Evolutionary conservation across 2,113 vertebrate species (phyloP).

Genomic region (Piaya cayana): DNA sequence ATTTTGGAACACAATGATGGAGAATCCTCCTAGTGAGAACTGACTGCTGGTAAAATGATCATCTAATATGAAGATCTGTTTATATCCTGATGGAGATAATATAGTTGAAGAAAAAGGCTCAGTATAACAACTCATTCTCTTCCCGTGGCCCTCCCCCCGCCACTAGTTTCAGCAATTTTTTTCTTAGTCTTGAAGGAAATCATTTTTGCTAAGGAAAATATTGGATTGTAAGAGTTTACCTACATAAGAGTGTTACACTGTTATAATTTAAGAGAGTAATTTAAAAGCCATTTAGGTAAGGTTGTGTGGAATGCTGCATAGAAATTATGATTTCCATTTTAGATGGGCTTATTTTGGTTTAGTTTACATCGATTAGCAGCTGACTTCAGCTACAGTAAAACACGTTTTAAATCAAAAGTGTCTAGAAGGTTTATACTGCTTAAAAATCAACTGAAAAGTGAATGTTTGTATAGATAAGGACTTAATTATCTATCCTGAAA

Average conservation of each 20-base stretch:
- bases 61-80: slow-evolving; percentile 43
- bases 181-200: not conserved
- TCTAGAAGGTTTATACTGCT: slow-evolving; percentile 45
- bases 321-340: slow-evolving; percentile 23
- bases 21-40: not conserved
- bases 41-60: not conserved
- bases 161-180: not conserved
- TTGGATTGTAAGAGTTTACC: not conserved
- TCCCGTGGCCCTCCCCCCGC: not conserved
- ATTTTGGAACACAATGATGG: slow-evolving; percentile 13
- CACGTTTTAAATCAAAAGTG: slow-evolving; percentile 29
- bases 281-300: slow-evolving; percentile 31
- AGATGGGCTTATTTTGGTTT: slow-evolving; percentile 40
- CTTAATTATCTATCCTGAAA: slow-evolving; percentile 49
- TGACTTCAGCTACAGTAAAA: slow-evolving; percentile 45
- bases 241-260: not conserved
- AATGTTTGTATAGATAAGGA: slow-evolving; percentile 57
- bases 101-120: slow-evolving; percentile 15
- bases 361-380: slow-evolving; percentile 55
- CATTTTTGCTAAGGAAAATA: slow-evolving; percentile 10
- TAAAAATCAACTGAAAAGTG: slow-evolving; percentile 48
- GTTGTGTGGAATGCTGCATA: not conserved
- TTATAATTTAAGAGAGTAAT: slow-evolving; percentile 42
- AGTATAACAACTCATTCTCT: not conserved
- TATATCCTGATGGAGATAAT: slow-evolving; percentile 1